phyloP scores from a whole-genome alignment of 2,113 vertebrate species.

The Gobio gobio region DNA sequence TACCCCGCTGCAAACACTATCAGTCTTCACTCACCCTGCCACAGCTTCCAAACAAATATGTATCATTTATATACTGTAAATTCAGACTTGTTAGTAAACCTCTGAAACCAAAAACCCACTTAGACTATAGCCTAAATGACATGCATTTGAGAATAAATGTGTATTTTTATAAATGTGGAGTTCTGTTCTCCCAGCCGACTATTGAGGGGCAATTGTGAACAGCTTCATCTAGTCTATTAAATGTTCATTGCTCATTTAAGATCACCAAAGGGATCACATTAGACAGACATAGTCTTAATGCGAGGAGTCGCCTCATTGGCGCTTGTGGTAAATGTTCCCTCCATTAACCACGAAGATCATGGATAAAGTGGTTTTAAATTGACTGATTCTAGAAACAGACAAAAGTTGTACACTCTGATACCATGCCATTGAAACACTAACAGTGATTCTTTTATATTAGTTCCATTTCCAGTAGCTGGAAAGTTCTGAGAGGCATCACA shows the following conservation, averaged over 20 bases:
- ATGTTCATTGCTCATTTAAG: slow-evolving; percentile 47
- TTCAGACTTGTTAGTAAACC: background rate
- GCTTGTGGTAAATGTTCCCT: slow-evolving; percentile 48
- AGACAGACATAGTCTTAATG: slow-evolving; percentile 45
- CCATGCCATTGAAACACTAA: background rate
- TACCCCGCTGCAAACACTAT: background rate
- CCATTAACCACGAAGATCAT: slow-evolving; percentile 52
- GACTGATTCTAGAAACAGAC: slow-evolving; percentile 48
- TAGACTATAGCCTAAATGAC: background rate
- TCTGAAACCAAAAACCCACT: background rate
- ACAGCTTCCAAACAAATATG: background rate
- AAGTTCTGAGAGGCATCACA: background rate
- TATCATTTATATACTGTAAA: background rate
- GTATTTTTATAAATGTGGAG: background rate
- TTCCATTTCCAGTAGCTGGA: background rate
- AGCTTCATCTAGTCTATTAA: slow-evolving; percentile 49
- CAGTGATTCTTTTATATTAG: background rate
- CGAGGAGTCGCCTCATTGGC: slow-evolving; percentile 48
- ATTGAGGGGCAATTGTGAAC: slow-evolving; percentile 16
- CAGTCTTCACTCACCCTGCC: background rate
- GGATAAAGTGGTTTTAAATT: slow-evolving; percentile 53
- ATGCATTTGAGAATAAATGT: background rate
- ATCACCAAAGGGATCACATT: slow-evolving; percentile 56
- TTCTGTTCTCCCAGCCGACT: slow-evolving; percentile 22
- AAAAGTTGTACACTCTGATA: slow-evolving; percentile 4